Evolutionary conservation across 2,888 invertebrate species (phyloP), one percentile per base, ranked within the genome.

Genomic region (Clitarchus hookeri): DNA sequence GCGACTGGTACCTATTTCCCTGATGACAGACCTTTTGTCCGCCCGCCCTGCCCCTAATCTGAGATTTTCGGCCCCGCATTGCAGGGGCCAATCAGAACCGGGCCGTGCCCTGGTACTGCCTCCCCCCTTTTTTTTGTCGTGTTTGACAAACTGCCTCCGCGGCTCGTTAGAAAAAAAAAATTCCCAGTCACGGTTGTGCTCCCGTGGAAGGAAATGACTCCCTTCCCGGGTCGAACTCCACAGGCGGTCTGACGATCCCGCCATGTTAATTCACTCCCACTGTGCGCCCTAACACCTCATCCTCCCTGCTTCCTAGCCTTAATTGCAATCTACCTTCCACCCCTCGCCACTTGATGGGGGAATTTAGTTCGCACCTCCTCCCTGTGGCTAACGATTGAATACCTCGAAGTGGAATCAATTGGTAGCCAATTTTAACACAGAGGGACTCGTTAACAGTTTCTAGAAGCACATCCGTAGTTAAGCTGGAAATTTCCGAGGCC

Each of bases 121-220:
- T 19, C 65, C 19, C 6, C 65, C 65, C 65, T 23, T 48, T 2
- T 0, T 8, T n/a, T n/a, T 65, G 65, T 65, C 65, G 3, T 65
- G 65, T 65, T 65, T 65, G 65, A 65, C 65, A 65, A 65, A 23
- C 65, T 65, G 65, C 65, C 65, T 65, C 65, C 65, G 65, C 65
- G 8, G 65, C 65, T 65, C 19, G 65, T 65, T 65, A 65, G 65
- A 65, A 65, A 65, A 65, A 65, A 65, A 65, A 65, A 65, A 23
- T n/a, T 19, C 65, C 65, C 23, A 65, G 65, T 65, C 65, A 65
- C 65, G 65, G 65, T 11, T 65, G 65, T 65, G 8, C 65, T n/a
- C 6, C 48, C 48, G 19, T 65, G 23, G 65, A 12, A n/a, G 23
- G 65, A 11, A 65, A 65, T 65, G 65, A 65, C 65, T 6, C 8